Evolutionary conservation across 2,888 invertebrate genomes (phyloP), one percentile per base, ranked within the genome.

Genomic region (Clostera curtula): DNA sequence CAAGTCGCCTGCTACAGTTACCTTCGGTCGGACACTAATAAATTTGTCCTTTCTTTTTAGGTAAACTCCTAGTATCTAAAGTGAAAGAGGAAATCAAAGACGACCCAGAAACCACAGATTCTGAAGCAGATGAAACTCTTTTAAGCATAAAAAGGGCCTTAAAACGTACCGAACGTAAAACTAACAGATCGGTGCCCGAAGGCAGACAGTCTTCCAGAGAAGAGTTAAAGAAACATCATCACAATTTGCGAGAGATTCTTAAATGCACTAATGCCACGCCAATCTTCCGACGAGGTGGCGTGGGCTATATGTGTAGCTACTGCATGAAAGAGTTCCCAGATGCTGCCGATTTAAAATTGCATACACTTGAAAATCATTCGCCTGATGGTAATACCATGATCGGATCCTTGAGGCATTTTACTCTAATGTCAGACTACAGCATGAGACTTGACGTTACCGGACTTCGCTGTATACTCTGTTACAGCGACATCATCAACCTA

Each of bases 251-350:
- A 21, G 44, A 44, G 17, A 56, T 71, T 10, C 33, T 67, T 0
- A 27, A 33, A 7, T 49, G 41, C 26, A 53, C 69, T 0, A 69
- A 70, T 20, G 68, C 68, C 0, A 70, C 68, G 2, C 65, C 67
- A 0, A 53, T 70, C 6, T 33, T 51, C 5, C 37, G 42, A 5
- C 49, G 46, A 16, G 48, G 49, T 1, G 60, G 56, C 3, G 33
- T 43, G n/a, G 68, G 68, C 0, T 73, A 66, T 36, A 34, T 36
- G 1, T 74, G 73, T 16, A 51, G 47, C 16, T 71, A 56, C 27
- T 73, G 73, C 25, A 16, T 16, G 0, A 36, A 47, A 5, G 40
- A 46, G 11, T 67, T 35, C 16, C 39, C 33, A 0, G 45, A 59
- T 2, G 57, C 69, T 0, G 45, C 37, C 0, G 56, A 62, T 11